phyloP scores from a whole-genome alignment of 2,113 vertebrate species.

The Etia nguti region DNA sequence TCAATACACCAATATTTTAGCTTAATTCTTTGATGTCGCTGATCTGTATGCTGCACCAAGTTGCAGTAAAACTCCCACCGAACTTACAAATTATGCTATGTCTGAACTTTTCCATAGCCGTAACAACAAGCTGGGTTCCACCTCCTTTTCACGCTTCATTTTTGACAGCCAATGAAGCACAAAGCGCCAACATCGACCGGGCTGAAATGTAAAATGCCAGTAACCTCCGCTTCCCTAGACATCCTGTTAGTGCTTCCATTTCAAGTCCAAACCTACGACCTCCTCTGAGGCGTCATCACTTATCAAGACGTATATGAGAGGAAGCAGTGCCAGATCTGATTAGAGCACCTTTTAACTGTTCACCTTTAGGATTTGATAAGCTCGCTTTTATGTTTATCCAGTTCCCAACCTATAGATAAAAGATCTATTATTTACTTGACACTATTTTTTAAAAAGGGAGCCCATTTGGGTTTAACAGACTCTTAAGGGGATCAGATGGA shows the following conservation, averaged over 20 bases:
- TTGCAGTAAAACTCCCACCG: neutral
- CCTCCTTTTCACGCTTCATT: neutral
- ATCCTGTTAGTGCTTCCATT: neutral
- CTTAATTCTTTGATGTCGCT: neutral
- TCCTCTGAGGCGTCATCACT: neutral
- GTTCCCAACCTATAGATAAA: slow-evolving; percentile 44
- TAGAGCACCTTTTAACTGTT: slow-evolving; percentile 18
- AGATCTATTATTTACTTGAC: slow-evolving; percentile 54
- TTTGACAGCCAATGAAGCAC: neutral
- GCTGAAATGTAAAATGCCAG: neutral
- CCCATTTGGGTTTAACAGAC: slow-evolving; percentile 56
- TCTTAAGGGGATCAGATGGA: slow-evolving; percentile 61
- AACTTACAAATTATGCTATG: neutral
- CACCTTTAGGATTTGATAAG: slow-evolving; percentile 47
- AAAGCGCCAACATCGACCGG: neutral
- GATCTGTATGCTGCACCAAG: neutral
- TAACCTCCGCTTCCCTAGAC: neutral
- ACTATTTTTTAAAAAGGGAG: slow-evolving; percentile 42
- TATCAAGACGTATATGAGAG: neutral
- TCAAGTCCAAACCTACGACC: neutral
- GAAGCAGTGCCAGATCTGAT: slow-evolving; percentile 28
- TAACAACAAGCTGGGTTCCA: neutral
- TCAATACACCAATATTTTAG: neutral
- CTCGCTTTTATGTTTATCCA: slow-evolving; percentile 41
- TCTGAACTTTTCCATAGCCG: neutral